Evolutionary conservation across 1,140 invertebrate genomes (phyloP).

Genomic region (Lasaia peninsularis): DNA sequence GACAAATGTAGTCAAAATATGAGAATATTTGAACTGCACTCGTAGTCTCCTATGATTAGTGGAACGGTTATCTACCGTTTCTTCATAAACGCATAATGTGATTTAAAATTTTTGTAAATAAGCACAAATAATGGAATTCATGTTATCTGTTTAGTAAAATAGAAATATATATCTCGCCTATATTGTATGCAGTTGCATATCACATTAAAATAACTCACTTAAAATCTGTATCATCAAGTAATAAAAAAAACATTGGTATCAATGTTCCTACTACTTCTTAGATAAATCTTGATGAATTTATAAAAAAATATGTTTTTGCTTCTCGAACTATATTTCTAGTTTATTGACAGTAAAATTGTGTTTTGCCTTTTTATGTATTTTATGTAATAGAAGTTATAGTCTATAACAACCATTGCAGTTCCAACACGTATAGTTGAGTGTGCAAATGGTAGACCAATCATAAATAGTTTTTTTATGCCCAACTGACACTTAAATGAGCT

Average conservation of each 20-base stretch:
- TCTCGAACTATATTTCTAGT: conserved; percentile 4
- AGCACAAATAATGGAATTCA: not conserved
- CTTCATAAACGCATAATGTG: not conserved
- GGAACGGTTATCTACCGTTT: not conserved
- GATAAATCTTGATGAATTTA: not conserved
- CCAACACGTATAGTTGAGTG: not conserved
- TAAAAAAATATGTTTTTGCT: not conserved
- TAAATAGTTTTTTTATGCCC: not conserved
- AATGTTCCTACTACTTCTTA: conserved; percentile 3
- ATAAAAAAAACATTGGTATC: not conserved
- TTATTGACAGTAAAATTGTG: not conserved
- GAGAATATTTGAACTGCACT: conserved; percentile 2
- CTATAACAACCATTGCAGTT: not conserved
- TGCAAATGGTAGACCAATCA: not conserved
- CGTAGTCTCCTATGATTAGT: not conserved
- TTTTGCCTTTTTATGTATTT: conserved; percentile 1
- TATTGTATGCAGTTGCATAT: too few relatives aligned
- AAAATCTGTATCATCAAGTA: too few relatives aligned
- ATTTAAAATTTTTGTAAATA: not conserved
- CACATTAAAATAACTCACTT: too few relatives aligned
- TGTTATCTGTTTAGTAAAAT: not conserved
- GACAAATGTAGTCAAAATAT: not conserved
- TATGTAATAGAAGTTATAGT: not conserved
- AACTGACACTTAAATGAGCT: conserved; percentile 1
- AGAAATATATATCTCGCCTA: not conserved